A percentile compares a stretch with the other conserved stretches of the same genome.
Evolutionary conservation across 2,113 vertebrate species (phyloP).

Genomic region (Syrrhaptes paradoxus): DNA sequence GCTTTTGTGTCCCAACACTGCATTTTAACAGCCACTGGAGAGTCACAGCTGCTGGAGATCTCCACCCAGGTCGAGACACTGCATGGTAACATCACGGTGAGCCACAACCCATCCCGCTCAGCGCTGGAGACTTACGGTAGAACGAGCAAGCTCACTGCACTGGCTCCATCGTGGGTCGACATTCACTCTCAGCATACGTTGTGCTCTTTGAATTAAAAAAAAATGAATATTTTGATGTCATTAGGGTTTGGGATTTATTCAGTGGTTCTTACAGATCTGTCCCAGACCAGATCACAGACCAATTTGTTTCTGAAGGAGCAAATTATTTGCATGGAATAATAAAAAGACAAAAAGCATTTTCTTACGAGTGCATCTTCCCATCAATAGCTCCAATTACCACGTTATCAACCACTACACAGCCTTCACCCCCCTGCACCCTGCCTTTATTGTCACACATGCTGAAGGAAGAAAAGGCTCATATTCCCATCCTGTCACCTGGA

Average conservation of each 20-base stretch:
- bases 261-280: neutral
- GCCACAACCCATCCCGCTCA: neutral
- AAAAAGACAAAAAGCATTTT: neutral
- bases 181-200: fast-evolving
- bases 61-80: neutral
- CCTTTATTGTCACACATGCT: neutral
- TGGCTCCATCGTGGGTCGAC: neutral
- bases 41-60: neutral
- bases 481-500: neutral
- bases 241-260: neutral
- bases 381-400: neutral
- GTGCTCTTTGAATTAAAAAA: neutral
- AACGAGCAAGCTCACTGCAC: fast-evolving
- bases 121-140: fast-evolving
- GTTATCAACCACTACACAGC: neutral
- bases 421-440: neutral
- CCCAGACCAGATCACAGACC: neutral
- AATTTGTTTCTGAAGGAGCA: neutral
- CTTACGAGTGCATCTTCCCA: neutral
- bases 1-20: neutral
- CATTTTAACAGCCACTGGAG: neutral
- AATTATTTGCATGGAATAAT: neutral
- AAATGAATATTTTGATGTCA: neutral
- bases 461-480: neutral
- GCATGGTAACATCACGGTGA: fast-evolving